phyloP scores from a whole-genome alignment of 2,797 vertebrate species.

The Champsocephalus esox region DNA sequence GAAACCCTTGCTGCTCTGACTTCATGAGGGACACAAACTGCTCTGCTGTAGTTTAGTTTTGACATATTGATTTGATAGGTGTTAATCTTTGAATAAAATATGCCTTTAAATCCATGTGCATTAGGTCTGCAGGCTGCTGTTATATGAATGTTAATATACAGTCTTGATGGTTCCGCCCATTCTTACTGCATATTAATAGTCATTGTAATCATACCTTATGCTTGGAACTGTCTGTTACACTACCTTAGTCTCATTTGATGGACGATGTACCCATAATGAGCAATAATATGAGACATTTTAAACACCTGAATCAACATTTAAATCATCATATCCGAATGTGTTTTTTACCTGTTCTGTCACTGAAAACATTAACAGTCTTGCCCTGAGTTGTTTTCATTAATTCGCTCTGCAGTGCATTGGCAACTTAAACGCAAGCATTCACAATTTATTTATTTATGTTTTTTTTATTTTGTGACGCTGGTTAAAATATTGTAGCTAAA shows the following conservation, averaged over 20 bases:
- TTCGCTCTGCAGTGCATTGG: conserved; percentile 19
- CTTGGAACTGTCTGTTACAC: conserved; percentile 38
- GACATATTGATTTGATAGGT: not conserved
- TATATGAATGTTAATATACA: conserved; percentile 53
- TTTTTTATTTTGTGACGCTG: conserved; percentile 40
- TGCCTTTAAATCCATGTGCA: conserved; percentile 11
- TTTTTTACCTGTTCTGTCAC: not conserved
- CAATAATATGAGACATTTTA: not conserved
- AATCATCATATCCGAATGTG: not conserved
- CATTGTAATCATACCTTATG: not conserved
- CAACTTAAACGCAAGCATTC: conserved; percentile 41
- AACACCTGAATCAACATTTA: conserved; percentile 1
- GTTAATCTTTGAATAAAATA: conserved; percentile 46
- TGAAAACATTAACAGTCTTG: conserved; percentile 21
- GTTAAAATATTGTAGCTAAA: conserved; percentile 54
- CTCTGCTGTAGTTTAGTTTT: not conserved
- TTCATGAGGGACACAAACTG: conserved; percentile 22
- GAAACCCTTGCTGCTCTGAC: not conserved
- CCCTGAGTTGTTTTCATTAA: conserved; percentile 9
- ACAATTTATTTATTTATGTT: conserved; percentile 65
- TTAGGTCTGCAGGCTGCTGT: conserved; percentile 53
- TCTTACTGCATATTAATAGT: conserved; percentile 11
- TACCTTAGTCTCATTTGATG: not conserved
- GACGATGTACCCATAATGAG: conserved; percentile 3
- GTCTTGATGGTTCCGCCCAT: conserved; percentile 3